Evolutionary conservation across 2,113 vertebrate genomes (phyloP).

Genomic region (Xenopus borealis): DNA sequence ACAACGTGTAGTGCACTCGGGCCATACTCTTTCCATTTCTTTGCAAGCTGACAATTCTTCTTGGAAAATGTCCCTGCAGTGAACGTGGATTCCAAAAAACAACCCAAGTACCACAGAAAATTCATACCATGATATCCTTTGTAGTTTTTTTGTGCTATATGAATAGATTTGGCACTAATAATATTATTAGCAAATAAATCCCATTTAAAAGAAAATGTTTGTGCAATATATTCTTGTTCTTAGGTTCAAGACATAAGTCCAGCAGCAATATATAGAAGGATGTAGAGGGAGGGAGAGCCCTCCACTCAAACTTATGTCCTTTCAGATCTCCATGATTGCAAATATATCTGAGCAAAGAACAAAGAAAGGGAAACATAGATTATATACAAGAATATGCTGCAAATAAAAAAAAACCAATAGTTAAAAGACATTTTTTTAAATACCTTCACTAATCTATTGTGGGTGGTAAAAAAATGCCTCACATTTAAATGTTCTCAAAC

Average conservation of each 20-base stretch:
- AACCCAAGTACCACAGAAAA: slow-evolving; percentile 75
- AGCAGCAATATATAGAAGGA: slow-evolving; percentile 79
- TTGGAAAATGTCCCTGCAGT: slow-evolving; percentile 19
- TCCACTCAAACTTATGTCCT: slow-evolving; percentile 68
- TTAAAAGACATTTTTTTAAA: neutral
- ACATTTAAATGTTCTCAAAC: too few species aligned
- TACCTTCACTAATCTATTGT: too few species aligned
- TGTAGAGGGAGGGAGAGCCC: slow-evolving; percentile 83
- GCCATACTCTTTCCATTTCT: slow-evolving; percentile 76
- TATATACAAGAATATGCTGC: too few species aligned
- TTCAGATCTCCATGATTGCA: slow-evolving; percentile 98
- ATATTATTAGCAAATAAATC: slow-evolving; percentile 57
- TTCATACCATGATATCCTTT: slow-evolving; percentile 60
- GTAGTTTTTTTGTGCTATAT: slow-evolving; percentile 43
- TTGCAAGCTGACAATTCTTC: slow-evolving; percentile 56
- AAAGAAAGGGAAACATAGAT: slow-evolving; percentile 19
- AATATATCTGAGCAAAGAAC: slow-evolving; percentile 69
- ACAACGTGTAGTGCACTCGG: slow-evolving; percentile 88
- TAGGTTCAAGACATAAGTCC: slow-evolving; percentile 62
- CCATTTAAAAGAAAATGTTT: slow-evolving; percentile 52
- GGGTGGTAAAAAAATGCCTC: too few species aligned
- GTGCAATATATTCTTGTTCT: slow-evolving; percentile 60
- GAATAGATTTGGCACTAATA: slow-evolving; percentile 65
- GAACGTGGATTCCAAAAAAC: slow-evolving; percentile 42
- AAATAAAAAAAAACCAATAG: too few species aligned